Percentiles rank a stretch among this genome's conserved stretches.
phyloP scores from a whole-genome alignment of 2,797 vertebrate species.

The Myotis findleyi region DNA sequence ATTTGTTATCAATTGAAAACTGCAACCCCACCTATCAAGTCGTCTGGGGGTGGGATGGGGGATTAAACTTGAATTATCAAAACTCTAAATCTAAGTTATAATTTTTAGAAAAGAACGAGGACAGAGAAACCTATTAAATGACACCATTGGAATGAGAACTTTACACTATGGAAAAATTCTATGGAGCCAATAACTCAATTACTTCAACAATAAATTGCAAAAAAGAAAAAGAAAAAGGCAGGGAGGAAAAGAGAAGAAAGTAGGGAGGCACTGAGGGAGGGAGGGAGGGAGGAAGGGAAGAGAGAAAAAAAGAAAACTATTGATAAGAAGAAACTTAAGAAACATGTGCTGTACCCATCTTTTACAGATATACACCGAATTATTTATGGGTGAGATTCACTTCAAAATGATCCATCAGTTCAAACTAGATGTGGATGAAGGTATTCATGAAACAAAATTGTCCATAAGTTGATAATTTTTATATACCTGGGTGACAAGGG shows the following conservation, averaged over 20 bases:
- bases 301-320: neutral
- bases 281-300: neutral
- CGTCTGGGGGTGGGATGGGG: neutral
- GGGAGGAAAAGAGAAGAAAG: neutral
- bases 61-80: neutral
- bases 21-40: neutral
- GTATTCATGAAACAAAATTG: neutral
- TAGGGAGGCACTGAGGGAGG: neutral
- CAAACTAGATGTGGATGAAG: neutral
- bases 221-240: neutral
- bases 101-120: neutral
- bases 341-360: neutral
- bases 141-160: neutral
- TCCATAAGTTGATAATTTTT: neutral
- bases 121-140: neutral
- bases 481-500: neutral
- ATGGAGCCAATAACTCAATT: neutral
- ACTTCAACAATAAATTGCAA: neutral
- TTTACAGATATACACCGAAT: neutral
- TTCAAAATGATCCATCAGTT: neutral
- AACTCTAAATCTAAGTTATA: neutral
- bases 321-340: neutral
- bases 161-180: neutral
- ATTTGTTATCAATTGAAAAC: neutral
- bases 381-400: neutral